Conservation (phyloP, 1,140 invertebrate species). For the Geopemphigus sp. region DNA sequence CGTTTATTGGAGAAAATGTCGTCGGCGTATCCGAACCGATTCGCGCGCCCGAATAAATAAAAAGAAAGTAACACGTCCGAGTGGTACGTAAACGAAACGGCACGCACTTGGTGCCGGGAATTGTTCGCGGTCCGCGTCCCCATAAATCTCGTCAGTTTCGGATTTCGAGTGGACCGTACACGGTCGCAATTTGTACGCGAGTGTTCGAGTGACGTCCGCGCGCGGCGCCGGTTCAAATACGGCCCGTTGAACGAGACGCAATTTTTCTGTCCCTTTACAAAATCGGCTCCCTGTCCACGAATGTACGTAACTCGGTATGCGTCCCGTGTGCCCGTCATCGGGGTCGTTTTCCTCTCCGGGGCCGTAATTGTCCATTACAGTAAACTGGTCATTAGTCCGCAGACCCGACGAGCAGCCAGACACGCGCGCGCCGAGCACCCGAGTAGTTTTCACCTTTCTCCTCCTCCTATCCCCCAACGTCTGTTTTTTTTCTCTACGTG, state of each 20-base stretch:
- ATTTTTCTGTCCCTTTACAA: conserved; percentile 9
- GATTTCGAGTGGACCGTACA: conserved; percentile 17
- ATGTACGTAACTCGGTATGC: no score
- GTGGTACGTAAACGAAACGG: no score
- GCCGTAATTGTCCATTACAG: conserved; percentile 28
- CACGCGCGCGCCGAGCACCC: no score
- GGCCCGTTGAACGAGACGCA: conserved; percentile 28
- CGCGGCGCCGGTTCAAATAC: neutral
- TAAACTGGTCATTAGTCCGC: conserved; percentile 27
- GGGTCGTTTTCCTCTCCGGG: neutral
- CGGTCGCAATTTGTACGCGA: conserved; percentile 39
- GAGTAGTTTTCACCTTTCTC: neutral
- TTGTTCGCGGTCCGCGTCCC: neutral
- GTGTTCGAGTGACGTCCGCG: neutral
- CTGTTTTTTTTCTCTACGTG: no score
- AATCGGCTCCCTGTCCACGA: no score
- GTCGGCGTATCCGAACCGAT: no score
- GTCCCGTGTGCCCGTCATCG: neutral
- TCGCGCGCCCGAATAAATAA: no score
- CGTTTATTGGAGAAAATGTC: no score
- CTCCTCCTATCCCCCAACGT: no score
- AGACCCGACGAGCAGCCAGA: neutral
- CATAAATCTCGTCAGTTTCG: conserved; percentile 42
- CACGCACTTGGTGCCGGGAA: no score
- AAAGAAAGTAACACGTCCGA: no score